phyloP scores from a whole-genome alignment of 2,113 vertebrate genomes.

The Aldabrachelys gigantea region DNA sequence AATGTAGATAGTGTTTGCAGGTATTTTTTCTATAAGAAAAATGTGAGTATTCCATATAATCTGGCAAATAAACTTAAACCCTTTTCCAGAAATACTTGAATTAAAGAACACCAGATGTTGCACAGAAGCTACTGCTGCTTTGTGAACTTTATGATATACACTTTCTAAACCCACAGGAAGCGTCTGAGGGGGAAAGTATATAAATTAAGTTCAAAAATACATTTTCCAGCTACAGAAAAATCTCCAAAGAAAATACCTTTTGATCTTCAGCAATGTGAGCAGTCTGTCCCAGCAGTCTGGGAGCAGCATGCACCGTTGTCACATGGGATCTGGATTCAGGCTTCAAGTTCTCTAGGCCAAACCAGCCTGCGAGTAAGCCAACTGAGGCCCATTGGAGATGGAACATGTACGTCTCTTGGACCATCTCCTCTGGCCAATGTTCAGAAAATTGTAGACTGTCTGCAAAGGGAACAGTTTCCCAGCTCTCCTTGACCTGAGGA shows the following conservation, averaged over 20 bases:
- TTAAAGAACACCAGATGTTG: slow-evolving; percentile 70
- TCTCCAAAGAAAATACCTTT: slow-evolving; percentile 57
- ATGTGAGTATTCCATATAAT: slow-evolving; percentile 32
- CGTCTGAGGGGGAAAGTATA: slow-evolving; percentile 52
- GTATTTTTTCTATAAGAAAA: slow-evolving; percentile 39
- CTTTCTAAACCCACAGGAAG: slow-evolving; percentile 73
- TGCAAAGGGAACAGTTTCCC: slow-evolving; percentile 3
- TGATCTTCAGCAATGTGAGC: slow-evolving; percentile 53
- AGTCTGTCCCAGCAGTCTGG: slow-evolving; percentile 48
- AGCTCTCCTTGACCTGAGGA: slow-evolving; percentile 11
- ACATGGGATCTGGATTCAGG: slow-evolving; percentile 10
- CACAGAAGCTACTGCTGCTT: slow-evolving; percentile 65
- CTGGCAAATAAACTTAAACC: slow-evolving; percentile 39
- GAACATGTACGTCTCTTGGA: not conserved
- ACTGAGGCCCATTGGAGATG: not conserved
- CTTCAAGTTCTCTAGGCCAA: not conserved
- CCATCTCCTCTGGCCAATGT: not conserved
- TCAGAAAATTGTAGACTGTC: not conserved
- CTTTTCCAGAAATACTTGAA: slow-evolving; percentile 61
- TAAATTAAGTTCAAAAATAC: slow-evolving; percentile 75
- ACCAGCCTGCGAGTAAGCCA: not conserved
- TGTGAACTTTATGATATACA: slow-evolving; percentile 59
- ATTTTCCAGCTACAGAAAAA: slow-evolving; percentile 59
- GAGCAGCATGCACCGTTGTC: slow-evolving; percentile 24
- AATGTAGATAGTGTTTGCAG: not conserved